These are phyloP conservation scores for Sebastes ruberrimus DNA, from an alignment of 2,797 vertebrate genomes.

Conservation along the genomic window DNA sequence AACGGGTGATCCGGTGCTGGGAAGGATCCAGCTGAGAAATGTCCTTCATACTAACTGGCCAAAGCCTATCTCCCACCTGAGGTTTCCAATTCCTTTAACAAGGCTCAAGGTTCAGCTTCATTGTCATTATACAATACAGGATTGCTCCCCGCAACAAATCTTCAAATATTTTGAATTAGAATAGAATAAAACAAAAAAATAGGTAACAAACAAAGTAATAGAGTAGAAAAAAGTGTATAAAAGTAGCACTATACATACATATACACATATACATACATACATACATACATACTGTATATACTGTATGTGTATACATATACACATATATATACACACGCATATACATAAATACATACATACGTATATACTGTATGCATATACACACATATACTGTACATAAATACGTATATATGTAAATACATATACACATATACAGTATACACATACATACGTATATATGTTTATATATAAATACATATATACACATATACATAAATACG, in stretches of 20 bases:
- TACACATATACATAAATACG: neutral
- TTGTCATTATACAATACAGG: neutral
- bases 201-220: too few relatives aligned
- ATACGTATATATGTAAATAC: neutral
- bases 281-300: neutral
- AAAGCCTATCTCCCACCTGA: constrained; percentile 35
- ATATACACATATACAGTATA: neutral
- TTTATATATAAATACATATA: neutral
- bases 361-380: neutral
- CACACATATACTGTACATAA: neutral
- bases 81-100: constrained; percentile 50
- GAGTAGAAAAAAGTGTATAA: too few relatives aligned
- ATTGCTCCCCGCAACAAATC: neutral
- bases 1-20: constrained; percentile 23
- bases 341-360: neutral
- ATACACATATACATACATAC: neutral
- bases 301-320: neutral
- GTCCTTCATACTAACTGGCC: constrained; percentile 32
- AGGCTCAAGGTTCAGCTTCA: neutral
- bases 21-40: constrained; percentile 49
- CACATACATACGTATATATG: too few relatives aligned
- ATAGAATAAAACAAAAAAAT: neutral
- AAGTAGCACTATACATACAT: neutral
- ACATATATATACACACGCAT: neutral
- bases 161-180: neutral